A percentile compares a stretch with the other conserved stretches of the same genome.
These are phyloP conservation scores for Diplazon laetatorius DNA, from an alignment of 2,888 invertebrate species.

Conservation along the genomic window DNA sequence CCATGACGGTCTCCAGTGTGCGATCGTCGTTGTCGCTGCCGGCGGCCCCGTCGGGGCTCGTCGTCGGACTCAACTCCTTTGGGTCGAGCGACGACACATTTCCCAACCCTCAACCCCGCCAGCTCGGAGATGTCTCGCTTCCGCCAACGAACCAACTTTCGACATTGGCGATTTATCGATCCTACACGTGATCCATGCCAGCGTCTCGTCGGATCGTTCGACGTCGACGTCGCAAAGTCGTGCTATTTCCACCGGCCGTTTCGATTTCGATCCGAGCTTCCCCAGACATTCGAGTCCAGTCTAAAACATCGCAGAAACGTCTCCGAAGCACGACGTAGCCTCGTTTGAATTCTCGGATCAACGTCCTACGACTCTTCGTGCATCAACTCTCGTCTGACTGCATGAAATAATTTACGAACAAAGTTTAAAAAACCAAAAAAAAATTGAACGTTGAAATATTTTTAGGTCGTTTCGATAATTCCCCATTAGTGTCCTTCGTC, in stretches of 20 bases:
- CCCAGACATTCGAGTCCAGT: conserved; percentile 4
- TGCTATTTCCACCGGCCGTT: conserved; percentile 49
- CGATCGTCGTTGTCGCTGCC: conserved; percentile 3
- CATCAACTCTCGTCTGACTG: conserved; percentile 19
- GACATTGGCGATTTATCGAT: conserved; percentile 57
- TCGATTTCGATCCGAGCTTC: conserved; percentile 53
- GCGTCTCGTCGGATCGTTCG: conserved; percentile 57
- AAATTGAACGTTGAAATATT: conserved; percentile 32
- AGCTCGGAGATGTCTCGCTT: conserved; percentile 19
- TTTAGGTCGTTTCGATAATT: conserved; percentile 27
- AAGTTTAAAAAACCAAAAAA: background rate
- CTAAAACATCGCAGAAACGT: conserved; percentile 46
- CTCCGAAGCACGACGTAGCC: conserved; percentile 51
- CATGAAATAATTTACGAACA: conserved; percentile 16
- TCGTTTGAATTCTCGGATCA: conserved; percentile 41
- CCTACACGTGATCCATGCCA: conserved; percentile 23
- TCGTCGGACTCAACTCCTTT: conserved; percentile 17
- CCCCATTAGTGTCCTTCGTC: too few species aligned
- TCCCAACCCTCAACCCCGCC: conserved; percentile 50
- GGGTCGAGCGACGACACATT: conserved; percentile 37
- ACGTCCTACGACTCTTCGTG: conserved; percentile 9
- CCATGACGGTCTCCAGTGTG: conserved; percentile 9
- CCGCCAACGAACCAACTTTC: conserved; percentile 41
- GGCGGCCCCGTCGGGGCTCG: conserved; percentile 50
- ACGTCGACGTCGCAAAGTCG: conserved; percentile 34